A percentile compares a stretch with the other conserved stretches of the same genome.
phyloP scores from a whole-genome alignment of 2,888 invertebrate genomes.

The Teleogryllus oceanicus region DNA sequence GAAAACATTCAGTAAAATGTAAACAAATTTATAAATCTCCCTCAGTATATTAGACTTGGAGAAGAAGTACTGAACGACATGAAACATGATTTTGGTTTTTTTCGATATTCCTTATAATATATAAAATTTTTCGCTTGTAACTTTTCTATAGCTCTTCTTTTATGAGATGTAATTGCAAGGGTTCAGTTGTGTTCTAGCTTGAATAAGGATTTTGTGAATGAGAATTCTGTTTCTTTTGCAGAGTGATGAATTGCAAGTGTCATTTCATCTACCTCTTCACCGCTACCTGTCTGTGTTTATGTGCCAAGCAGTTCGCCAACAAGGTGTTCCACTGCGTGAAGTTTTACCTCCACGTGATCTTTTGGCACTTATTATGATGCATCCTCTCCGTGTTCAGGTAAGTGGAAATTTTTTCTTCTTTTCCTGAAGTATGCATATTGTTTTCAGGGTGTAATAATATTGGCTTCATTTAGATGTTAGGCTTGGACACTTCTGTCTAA shows the following conservation, averaged over 20 bases:
- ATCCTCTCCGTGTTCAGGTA: slow-evolving; percentile 90
- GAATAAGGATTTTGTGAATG: no score
- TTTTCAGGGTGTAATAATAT: background rate
- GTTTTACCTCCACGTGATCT: slow-evolving; percentile 76
- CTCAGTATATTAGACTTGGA: no score
- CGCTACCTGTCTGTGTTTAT: slow-evolving; percentile 86
- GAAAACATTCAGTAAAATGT: no score
- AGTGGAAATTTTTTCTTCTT: slow-evolving; percentile 42
- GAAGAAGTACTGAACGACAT: no score
- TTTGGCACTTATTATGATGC: slow-evolving; percentile 80
- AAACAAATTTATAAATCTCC: no score
- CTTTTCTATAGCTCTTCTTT: no score
- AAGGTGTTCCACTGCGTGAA: slow-evolving; percentile 72
- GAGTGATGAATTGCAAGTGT: slow-evolving; percentile 79
- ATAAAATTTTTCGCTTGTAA: no score
- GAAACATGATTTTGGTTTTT: no score
- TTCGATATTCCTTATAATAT: no score
- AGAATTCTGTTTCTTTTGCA: slow-evolving; percentile 47
- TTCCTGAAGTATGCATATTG: background rate
- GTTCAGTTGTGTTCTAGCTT: no score
- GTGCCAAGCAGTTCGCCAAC: slow-evolving; percentile 77
- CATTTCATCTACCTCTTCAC: slow-evolving; percentile 95
- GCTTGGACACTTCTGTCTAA: background rate
- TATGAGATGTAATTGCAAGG: no score
- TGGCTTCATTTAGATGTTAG: background rate